Base-by-base conservation (phyloP, 2,888 invertebrate species). In the Drosophila multiciliata region DNA sequence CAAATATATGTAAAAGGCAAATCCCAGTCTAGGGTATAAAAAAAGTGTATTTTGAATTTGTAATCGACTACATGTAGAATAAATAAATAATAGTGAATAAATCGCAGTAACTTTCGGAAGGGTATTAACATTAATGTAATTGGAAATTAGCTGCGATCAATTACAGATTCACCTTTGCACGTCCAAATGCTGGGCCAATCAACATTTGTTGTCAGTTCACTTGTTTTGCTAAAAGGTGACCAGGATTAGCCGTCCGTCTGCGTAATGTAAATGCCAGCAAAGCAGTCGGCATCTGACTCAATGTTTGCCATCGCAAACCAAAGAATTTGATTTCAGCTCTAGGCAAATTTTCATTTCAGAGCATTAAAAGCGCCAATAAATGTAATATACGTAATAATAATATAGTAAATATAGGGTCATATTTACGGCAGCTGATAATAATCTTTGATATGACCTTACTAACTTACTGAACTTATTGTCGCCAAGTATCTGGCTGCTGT, bases 391-490 rank as follows among this genome's bases (percentile, higher is more conserved):
- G 36, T 52, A 48, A 45, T 59, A 63, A 52, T 20, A 45, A 7
- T 15, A 54, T 11, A 71, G 45, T 45, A 15, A 75, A 85, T 83
- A n/a, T 86, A 66, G 83, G 78, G 90, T 82, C 86, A 82, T 70
- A 75, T 68, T 75, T 64, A 73, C 81, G 66, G 57, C 55, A 66
- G 67, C 59, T 65, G 62, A 67, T 80, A 73, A 80, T 72, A 66
- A 59, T 69, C 60, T 62, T 65, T 75, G 80, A 71, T 87, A 77
- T 50, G 33, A 32, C 57, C 42, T n/a, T 38, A 23, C 8, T 15
- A 53, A 50, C 73, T 88, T 78, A 73, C 75, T 57, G 60, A 88
- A 86, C 83, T 83, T 42, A 88, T 83, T 85, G 42, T 40, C 36
- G 66, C 59, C 54, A 70, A 79, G 69, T 57, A 66, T 71, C 59